A percentile compares a stretch with the other conserved stretches of the same genome.
These are phyloP conservation scores for Gymnocheta viridis DNA, from an alignment of 2,888 invertebrate genomes.

Conservation along the genomic window DNA sequence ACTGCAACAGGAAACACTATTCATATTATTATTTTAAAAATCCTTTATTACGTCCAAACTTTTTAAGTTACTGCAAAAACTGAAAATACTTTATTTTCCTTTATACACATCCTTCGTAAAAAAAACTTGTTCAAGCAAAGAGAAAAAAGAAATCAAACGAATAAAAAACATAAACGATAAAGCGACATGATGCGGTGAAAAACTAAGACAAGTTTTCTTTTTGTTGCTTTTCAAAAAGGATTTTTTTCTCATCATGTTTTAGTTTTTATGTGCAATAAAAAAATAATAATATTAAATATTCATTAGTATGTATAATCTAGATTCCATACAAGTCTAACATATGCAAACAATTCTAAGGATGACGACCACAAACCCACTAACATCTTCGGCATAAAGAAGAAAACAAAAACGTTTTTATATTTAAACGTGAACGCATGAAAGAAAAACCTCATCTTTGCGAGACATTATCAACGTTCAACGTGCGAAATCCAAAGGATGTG, in stretches of 20 bases:
- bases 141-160: not conserved
- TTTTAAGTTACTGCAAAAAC: not conserved
- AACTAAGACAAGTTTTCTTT: conserved; percentile 25
- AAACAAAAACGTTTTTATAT: conserved; percentile 8
- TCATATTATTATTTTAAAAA: no score
- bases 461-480: conserved; percentile 28
- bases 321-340: conserved; percentile 38
- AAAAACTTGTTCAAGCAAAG: not conserved
- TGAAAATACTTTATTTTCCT: not conserved
- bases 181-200: conserved; percentile 14
- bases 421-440: not conserved
- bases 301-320: conserved; percentile 58
- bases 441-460: conserved; percentile 7
- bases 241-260: not conserved
- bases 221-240: not conserved
- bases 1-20: not conserved
- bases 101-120: not conserved
- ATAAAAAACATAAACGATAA: conserved; percentile 1
- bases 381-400: not conserved
- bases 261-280: conserved; percentile 22
- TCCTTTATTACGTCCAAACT: no score
- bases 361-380: conserved; percentile 1
- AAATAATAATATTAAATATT: conserved; percentile 61
- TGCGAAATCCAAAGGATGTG: not conserved
- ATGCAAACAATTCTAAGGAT: not conserved